Evolutionary conservation across 2,113 vertebrate genomes (phyloP).

Genomic region (Tinamus guttatus): DNA sequence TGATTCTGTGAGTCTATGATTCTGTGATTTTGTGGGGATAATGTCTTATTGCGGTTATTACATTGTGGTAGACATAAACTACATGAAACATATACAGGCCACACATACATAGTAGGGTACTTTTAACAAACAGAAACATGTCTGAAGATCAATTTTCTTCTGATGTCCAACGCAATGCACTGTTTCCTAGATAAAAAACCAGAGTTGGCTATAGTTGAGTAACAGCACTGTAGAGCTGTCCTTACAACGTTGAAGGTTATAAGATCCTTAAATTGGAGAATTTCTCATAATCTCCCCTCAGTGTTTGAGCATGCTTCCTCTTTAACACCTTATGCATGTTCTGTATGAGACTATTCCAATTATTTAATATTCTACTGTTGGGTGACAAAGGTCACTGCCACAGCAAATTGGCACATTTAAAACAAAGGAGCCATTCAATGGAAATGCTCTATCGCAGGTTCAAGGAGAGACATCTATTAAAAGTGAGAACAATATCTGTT

Average conservation of each 20-base stretch:
- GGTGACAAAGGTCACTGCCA: background rate
- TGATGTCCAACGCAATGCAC: background rate
- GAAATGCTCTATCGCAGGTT: background rate
- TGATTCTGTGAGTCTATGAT: no score
- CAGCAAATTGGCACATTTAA: background rate
- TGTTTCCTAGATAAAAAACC: background rate
- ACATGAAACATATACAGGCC: background rate
- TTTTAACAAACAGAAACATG: no score
- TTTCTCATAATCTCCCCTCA: background rate
- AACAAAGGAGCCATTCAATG: background rate
- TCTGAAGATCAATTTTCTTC: background rate
- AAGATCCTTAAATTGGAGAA: background rate
- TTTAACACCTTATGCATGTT: background rate
- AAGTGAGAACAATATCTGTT: background rate
- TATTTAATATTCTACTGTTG: background rate
- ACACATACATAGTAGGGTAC: no score
- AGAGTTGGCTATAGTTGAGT: background rate
- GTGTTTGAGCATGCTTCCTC: background rate
- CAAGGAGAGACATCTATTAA: background rate
- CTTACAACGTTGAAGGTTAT: background rate
- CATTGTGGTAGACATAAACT: background rate
- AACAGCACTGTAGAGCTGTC: background rate
- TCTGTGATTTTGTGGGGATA: no score
- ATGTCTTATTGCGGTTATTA: background rate
- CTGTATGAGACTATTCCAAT: background rate